These are phyloP conservation scores for Acinonyx jubatus DNA, from an alignment of 2,113 vertebrate species.

Conservation along the genomic window DNA sequence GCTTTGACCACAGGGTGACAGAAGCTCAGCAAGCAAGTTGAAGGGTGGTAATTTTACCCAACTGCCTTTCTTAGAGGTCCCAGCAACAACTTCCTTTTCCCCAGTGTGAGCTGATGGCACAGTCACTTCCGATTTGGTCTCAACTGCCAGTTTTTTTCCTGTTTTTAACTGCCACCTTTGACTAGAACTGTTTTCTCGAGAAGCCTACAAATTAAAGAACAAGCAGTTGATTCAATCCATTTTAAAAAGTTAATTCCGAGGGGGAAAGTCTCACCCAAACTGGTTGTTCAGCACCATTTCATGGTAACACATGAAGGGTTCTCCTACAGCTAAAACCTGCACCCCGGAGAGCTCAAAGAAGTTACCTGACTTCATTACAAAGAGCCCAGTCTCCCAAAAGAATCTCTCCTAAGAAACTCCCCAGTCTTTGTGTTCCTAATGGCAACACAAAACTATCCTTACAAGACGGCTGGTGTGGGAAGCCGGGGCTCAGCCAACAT, in stretches of 20 bases:
- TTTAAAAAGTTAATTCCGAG: conserved; percentile 29
- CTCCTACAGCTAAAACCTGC: conserved; percentile 40
- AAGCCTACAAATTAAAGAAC: conserved; percentile 59
- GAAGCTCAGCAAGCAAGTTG: conserved; percentile 70
- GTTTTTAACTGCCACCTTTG: conserved; percentile 74
- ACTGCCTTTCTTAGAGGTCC: conserved; percentile 81
- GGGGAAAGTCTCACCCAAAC: conserved; percentile 6
- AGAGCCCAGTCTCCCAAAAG: conserved; percentile 37
- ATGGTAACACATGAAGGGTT: conserved; percentile 39
- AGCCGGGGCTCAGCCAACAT: background rate
- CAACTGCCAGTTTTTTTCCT: conserved; percentile 78
- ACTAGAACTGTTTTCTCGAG: conserved; percentile 46
- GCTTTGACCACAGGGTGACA: conserved; percentile 62
- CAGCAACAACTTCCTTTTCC: conserved; percentile 81
- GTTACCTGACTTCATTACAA: conserved; percentile 53
- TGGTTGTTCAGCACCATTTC: conserved; percentile 37
- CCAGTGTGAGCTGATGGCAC: conserved; percentile 77
- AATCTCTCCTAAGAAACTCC: conserved; percentile 19
- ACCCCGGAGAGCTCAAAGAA: background rate
- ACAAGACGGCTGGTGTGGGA: background rate
- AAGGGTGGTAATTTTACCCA: conserved; percentile 77
- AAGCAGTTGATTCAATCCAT: conserved; percentile 58
- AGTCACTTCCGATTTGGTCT: conserved; percentile 81
- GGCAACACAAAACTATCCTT: conserved; percentile 6
- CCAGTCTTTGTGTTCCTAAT: background rate